Evolutionary conservation across 2,888 invertebrate genomes (phyloP), one percentile per base, ranked within the genome.

Genomic region (Andricus quercusramuli): DNA sequence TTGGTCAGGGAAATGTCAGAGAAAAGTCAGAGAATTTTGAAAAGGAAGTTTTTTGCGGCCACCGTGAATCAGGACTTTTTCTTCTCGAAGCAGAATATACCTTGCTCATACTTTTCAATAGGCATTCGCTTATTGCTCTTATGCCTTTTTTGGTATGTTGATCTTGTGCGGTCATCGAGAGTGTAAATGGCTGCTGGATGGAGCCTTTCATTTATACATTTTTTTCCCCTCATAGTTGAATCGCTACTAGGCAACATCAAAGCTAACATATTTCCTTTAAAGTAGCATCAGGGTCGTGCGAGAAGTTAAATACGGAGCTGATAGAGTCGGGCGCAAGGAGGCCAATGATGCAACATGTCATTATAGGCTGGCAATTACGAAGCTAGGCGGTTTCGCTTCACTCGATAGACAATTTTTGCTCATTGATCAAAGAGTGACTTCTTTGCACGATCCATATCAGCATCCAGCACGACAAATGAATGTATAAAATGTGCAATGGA

Each of bases 201-300:
- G n/a, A 56, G 56, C 56, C 56, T 47, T 47, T 47, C 47, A 9
- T 56, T 56, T 56, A 56, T 56, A 56, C n/a, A 56, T n/a, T 56
- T 32, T 65, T 65, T 65, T 29, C 17, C 17, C 17, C 64, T 8
- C 17, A 32, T 32, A 29, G 20, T 70, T 70, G 64, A 83, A 82
- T 84, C 83, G 82, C 79, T 82, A 81, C 78, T 68, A 65, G 47
- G 84, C 82, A 83, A 81, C 84, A 82, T 84, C 83, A 82, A 81
- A 79, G 78, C 78, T 79, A 66, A 59, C 80, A 82, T 78, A 29
- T 65, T 65, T 29, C 83, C 83, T 80, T 74, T 77, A 78, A 83
- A 82, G 81, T 78, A 83, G 78, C 79, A 82, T 83, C 81, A 56
- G 78, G 81, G 51, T 78, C 82, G 79, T 79, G 56, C 56, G 56